A percentile compares a stretch with the other conserved stretches of the same genome.
Conservation (phyloP, 2,888 invertebrate genomes). For the Tetropium fuscum region DNA sequence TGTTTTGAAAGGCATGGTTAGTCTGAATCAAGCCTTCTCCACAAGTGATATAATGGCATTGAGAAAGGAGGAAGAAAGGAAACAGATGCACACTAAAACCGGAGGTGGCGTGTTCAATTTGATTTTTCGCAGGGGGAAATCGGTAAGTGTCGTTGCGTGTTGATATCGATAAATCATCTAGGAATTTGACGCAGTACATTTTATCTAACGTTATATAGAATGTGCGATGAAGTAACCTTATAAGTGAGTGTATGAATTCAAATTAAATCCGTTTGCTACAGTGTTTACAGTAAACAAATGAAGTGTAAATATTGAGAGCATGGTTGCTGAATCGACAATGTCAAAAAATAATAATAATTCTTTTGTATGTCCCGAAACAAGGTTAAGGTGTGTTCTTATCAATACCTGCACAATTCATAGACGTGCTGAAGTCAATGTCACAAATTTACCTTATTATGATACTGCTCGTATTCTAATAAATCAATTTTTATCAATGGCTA, state of each 20-base stretch:
- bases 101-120: slow-evolving; percentile 69
- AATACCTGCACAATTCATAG: no score
- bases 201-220: no score
- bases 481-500: no score
- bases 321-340: neutral
- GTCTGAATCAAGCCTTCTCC: slow-evolving; percentile 65
- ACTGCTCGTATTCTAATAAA: no score
- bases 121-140: slow-evolving; percentile 66
- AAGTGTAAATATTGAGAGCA: neutral
- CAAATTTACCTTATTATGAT: no score
- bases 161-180: no score
- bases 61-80: slow-evolving; percentile 70
- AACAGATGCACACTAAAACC: slow-evolving; percentile 67
- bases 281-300: neutral
- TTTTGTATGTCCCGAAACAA: no score
- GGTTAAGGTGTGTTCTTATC: no score
- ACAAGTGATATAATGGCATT: slow-evolving; percentile 70
- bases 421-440: no score
- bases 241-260: neutral
- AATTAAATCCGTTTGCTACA: no score
- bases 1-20: slow-evolving; percentile 68
- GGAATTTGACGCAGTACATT: no score
- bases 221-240: neutral
- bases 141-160: slow-evolving; percentile 53
- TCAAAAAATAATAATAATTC: neutral